Percentiles rank a stretch among this genome's conserved stretches.
Conservation (phyloP, 1,140 invertebrate genomes). For the Brachystomella parvula region DNA sequence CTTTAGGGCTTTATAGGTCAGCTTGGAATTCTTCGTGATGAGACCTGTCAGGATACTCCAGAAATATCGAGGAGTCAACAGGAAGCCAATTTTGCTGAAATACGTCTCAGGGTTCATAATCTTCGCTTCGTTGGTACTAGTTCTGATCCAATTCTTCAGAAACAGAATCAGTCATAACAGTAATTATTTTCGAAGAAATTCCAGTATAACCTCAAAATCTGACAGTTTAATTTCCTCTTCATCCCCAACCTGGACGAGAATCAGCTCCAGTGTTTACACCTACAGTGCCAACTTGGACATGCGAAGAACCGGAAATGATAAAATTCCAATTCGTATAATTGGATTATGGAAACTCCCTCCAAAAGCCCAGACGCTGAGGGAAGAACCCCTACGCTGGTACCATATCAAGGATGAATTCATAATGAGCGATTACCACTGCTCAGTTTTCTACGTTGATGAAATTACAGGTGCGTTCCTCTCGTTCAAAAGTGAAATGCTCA, state of each 20-base stretch:
- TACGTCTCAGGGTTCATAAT: too few relatives aligned
- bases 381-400: constrained; percentile 20
- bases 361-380: constrained; percentile 2
- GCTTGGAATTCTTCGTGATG: not conserved
- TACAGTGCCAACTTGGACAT: constrained; percentile 35
- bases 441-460: constrained; percentile 18
- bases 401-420: constrained; percentile 27
- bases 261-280: constrained; percentile 25
- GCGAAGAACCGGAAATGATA: not conserved
- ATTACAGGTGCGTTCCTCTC: not conserved
- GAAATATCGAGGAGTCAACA: not conserved
- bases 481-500: constrained; percentile 8
- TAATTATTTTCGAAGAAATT: too few relatives aligned
- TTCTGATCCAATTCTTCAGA: too few relatives aligned
- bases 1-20: too few relatives aligned
- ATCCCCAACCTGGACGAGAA: constrained; percentile 25
- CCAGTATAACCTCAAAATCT: not conserved
- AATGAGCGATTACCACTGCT: constrained; percentile 16
- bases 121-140: too few relatives aligned
- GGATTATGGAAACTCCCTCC: constrained; percentile 24
- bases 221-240: not conserved
- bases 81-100: too few relatives aligned
- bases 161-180: not conserved
- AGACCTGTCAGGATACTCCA: not conserved
- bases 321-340: constrained; percentile 19